phyloP scores from a whole-genome alignment of 2,888 invertebrate species.

The Perizoma flavofasciatum region DNA sequence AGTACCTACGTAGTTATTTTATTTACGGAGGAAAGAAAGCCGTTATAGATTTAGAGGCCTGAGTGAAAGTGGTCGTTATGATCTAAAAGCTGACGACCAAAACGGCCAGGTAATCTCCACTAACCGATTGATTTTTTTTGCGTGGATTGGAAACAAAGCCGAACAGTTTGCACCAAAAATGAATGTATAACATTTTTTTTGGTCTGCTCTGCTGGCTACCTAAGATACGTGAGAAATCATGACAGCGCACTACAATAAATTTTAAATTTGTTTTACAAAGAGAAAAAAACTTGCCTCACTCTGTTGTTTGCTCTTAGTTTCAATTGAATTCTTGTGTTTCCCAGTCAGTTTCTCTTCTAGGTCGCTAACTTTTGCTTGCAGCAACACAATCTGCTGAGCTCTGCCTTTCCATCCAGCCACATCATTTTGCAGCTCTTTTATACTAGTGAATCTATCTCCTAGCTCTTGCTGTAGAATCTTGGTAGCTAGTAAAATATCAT shows the following conservation, averaged over 20 bases:
- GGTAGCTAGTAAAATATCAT: constrained; percentile 88
- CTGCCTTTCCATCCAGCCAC: constrained; percentile 89
- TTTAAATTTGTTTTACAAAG: neutral
- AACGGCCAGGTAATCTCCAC: no score
- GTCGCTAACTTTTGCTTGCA: constrained; percentile 88
- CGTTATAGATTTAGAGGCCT: no score
- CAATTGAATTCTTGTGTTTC: constrained; percentile 59
- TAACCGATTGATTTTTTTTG: no score
- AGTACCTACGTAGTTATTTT: neutral
- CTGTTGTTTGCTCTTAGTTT: constrained; percentile 48
- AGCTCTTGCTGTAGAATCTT: constrained; percentile 90
- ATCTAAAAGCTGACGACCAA: no score
- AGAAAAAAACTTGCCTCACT: constrained; percentile 12
- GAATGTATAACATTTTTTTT: no score
- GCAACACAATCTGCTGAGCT: constrained; percentile 88
- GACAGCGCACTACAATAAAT: no score
- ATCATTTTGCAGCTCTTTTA: constrained; percentile 84
- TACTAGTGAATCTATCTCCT: constrained; percentile 87
- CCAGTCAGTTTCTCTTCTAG: constrained; percentile 85
- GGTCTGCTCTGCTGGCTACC: no score
- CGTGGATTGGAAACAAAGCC: no score
- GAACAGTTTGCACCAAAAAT: no score
- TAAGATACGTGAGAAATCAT: no score
- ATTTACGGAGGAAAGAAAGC: no score
- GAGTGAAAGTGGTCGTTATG: no score